Conservation (phyloP, 2,888 invertebrate species). For the Chrysina gloriosa region DNA sequence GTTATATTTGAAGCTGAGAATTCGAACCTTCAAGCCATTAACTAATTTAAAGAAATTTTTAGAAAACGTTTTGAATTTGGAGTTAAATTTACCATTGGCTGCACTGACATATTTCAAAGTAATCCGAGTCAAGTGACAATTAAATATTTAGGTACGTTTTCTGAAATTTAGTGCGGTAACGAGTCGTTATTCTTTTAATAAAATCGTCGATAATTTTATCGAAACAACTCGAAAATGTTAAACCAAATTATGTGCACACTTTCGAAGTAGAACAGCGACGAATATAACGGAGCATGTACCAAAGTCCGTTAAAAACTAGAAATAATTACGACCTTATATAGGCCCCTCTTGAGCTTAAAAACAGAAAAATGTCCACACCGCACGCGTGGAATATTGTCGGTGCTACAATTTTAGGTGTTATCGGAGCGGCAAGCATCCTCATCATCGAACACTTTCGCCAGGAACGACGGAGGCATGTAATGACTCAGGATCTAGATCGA, state of each 20-base stretch:
- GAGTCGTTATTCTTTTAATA: no score
- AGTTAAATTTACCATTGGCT: no score
- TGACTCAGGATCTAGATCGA: constrained; percentile 60
- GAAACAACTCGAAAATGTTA: not conserved
- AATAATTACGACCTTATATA: not conserved
- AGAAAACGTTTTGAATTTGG: no score
- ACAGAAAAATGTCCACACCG: constrained; percentile 43
- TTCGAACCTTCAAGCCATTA: no score
- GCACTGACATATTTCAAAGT: no score
- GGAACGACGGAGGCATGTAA: constrained; percentile 57
- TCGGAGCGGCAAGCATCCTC: constrained; percentile 61
- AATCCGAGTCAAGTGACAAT: no score
- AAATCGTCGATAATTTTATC: no score
- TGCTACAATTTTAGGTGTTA: constrained; percentile 61
- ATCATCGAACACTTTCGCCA: constrained; percentile 61
- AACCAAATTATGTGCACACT: not conserved
- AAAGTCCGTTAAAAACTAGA: not conserved
- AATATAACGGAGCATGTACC: not conserved
- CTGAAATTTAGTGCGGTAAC: no score
- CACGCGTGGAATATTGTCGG: constrained; percentile 54
- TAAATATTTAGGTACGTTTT: no score
- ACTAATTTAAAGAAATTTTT: no score
- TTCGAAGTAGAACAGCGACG: not conserved
- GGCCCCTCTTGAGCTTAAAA: not conserved
- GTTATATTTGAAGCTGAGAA: no score